phyloP scores from a whole-genome alignment of 2,113 vertebrate species.

The Thomomys bottae region DNA sequence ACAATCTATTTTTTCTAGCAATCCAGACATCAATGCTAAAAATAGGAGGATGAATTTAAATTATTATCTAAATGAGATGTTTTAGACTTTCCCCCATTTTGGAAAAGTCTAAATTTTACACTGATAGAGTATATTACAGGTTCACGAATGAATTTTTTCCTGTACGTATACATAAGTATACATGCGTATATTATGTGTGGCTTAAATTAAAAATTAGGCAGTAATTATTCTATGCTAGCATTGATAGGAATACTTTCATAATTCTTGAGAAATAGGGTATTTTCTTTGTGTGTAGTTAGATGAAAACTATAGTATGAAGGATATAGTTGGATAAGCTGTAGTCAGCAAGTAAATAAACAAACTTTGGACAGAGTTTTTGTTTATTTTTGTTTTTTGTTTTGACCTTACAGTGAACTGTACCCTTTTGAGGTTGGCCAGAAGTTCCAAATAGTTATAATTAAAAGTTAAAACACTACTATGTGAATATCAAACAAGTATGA shows the following conservation, averaged over 20 bases:
- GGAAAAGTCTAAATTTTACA: constrained; percentile 29
- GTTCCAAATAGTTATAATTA: constrained; percentile 17
- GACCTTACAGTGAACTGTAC: neutral
- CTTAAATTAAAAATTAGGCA: neutral
- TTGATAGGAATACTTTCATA: neutral
- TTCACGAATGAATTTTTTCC: fast-evolving
- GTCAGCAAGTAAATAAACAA: neutral
- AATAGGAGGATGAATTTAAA: neutral
- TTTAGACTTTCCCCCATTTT: constrained; percentile 45
- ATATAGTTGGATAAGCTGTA: constrained; percentile 28
- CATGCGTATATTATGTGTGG: neutral
- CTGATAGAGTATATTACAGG: neutral
- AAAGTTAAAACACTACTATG: neutral
- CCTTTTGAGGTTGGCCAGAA: constrained; percentile 40
- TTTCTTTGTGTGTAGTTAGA: constrained; percentile 40
- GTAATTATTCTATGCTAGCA: neutral
- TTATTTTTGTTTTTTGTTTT: neutral
- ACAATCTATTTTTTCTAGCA: neutral
- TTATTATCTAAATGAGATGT: constrained; percentile 42
- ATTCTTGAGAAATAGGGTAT: constrained; percentile 40
- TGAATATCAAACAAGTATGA: neutral
- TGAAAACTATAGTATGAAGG: neutral
- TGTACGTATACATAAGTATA: neutral
- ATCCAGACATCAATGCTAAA: neutral
- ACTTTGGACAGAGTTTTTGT: neutral